Conservation (phyloP, 2,888 invertebrate species). For the Philaethria dido region DNA sequence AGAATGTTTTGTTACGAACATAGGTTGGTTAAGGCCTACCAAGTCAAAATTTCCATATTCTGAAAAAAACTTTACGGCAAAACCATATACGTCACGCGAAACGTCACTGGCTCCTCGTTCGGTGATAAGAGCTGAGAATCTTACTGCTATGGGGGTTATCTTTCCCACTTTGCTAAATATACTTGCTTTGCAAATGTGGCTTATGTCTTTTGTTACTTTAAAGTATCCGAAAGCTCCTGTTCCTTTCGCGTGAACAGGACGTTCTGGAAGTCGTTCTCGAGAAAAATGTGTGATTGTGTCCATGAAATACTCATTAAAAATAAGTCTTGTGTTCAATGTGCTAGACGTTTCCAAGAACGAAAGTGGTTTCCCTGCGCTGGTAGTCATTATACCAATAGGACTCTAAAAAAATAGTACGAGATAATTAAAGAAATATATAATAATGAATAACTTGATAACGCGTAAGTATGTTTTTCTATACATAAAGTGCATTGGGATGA, state of each 20-base stretch:
- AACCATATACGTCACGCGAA: conserved; percentile 93
- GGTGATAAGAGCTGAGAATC: conserved; percentile 91
- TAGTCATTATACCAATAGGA: conserved; percentile 75
- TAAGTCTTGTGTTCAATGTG: conserved; percentile 53
- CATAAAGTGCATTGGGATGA: too few relatives aligned
- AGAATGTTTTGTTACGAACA: conserved; percentile 95
- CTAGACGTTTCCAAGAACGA: conserved; percentile 81
- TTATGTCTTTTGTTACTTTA: conserved; percentile 91
- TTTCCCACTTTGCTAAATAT: conserved; percentile 87
- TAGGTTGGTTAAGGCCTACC: conserved; percentile 94
- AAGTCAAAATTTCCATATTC: conserved; percentile 95
- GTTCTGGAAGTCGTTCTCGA: conserved; percentile 94
- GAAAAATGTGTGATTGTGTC: conserved; percentile 90
- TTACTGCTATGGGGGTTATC: conserved; percentile 88
- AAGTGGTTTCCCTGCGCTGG: conserved; percentile 90
- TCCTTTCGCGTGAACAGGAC: conserved; percentile 97
- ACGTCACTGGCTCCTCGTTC: conserved; percentile 94
- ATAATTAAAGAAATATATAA: too few relatives aligned
- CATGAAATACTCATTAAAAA: conserved; percentile 72
- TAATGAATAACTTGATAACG: too few relatives aligned
- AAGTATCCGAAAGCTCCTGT: conserved; percentile 93
- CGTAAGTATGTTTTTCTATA: too few relatives aligned
- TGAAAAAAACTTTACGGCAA: conserved; percentile 95
- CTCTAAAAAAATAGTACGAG: conserved; percentile 51
- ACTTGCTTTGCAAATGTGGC: conserved; percentile 83